phyloP scores from a whole-genome alignment of 92 coral and sea anemone species.

The Montipora capitata region DNA sequence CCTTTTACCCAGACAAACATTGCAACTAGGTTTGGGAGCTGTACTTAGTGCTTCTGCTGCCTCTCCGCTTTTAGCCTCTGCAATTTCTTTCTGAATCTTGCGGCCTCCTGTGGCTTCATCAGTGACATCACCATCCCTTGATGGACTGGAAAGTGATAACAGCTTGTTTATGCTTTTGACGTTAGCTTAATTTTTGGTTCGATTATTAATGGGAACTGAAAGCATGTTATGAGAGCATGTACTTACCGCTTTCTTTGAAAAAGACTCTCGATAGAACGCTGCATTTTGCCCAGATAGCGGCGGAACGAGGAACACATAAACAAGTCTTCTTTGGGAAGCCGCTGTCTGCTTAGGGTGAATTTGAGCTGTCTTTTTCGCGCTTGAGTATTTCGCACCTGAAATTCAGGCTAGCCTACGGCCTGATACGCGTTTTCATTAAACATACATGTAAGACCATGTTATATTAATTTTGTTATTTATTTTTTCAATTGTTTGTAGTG shows the following conservation, averaged over 20 bases:
- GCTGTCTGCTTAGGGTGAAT: constrained; percentile 14
- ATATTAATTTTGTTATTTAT: background rate
- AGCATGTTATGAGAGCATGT: constrained; percentile 4
- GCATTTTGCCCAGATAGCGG: constrained; percentile 6
- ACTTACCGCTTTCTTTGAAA: constrained; percentile 15
- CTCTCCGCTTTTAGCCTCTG: background rate
- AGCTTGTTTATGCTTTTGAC: too few relatives aligned
- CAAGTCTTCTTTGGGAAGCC: constrained; percentile 14
- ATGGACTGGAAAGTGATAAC: too few relatives aligned
- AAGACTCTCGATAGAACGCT: constrained; percentile 13
- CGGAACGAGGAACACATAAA: background rate
- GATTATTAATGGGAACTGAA: background rate
- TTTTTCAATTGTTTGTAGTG: too few relatives aligned
- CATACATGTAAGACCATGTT: background rate
- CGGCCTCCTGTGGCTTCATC: background rate
- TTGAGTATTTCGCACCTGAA: background rate
- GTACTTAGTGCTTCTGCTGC: background rate
- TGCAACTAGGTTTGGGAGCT: background rate
- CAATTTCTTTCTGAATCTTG: too few relatives aligned
- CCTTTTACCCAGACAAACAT: constrained; percentile 15
- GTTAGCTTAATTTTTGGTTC: background rate
- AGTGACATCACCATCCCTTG: background rate
- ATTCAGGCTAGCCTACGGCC: background rate
- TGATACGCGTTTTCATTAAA: background rate
- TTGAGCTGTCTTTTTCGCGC: background rate